These are phyloP conservation scores for Rhabdophis nuchalis DNA, from an alignment of 2,797 vertebrate genomes.

Conservation along the genomic window DNA sequence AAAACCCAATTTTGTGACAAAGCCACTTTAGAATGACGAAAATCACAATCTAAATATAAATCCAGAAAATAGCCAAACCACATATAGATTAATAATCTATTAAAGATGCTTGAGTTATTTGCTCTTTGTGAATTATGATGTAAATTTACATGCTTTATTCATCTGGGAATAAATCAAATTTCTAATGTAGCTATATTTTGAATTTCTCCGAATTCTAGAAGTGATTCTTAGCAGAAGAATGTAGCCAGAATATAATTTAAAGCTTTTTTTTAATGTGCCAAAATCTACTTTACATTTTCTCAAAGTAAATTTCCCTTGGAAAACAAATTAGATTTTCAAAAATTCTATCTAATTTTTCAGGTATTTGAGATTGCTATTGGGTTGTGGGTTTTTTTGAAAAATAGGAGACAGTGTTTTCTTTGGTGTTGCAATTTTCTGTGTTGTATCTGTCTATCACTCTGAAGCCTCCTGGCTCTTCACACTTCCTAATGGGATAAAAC, in stretches of 20 bases:
- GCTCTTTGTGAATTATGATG: neutral
- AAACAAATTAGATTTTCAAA: too few relatives aligned
- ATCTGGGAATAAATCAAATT: neutral
- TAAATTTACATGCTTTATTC: neutral
- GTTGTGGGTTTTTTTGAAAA: too few relatives aligned
- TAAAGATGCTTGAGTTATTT: neutral
- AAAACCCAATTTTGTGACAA: neutral
- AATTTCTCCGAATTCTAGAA: neutral
- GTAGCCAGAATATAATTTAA: neutral
- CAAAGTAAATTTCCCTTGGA: neutral
- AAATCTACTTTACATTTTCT: neutral
- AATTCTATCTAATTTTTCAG: neutral
- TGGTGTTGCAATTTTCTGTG: neutral
- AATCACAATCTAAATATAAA: neutral
- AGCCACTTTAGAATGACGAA: neutral
- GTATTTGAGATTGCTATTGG: neutral
- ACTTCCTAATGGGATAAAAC: neutral
- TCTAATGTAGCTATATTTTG: neutral
- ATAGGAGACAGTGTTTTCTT: neutral
- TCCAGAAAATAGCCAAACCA: slow-evolving; percentile 24
- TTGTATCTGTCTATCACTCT: neutral
- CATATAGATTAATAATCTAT: slow-evolving; percentile 35
- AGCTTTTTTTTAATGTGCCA: neutral
- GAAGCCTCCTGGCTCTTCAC: neutral
- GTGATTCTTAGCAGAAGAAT: neutral